Conservation (phyloP, 2,113 vertebrate genomes). For the Chlamydotis undulata region DNA sequence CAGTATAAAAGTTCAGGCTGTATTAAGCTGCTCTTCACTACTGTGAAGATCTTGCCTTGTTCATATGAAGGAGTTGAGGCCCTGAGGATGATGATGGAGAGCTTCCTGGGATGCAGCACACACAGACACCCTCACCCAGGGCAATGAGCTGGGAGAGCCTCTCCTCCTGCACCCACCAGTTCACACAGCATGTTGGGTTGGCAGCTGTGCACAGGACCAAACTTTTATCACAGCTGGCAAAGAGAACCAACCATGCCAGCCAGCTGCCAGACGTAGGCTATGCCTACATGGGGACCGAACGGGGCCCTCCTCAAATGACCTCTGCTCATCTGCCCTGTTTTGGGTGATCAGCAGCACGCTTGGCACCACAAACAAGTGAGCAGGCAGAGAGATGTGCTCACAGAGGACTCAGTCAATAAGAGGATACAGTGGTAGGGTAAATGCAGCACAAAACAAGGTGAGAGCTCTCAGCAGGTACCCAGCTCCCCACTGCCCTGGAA, state of each 20-base stretch:
- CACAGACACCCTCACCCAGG: background rate
- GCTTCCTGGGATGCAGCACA: background rate
- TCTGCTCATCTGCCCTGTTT: rapidly evolving
- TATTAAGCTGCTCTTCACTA: rapidly evolving
- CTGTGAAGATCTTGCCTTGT: background rate
- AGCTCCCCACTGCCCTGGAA: rapidly evolving
- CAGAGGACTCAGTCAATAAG: rapidly evolving
- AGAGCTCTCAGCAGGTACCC: background rate
- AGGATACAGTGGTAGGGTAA: background rate
- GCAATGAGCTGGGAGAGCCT: background rate
- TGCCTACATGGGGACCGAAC: rapidly evolving
- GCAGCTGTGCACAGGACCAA: background rate
- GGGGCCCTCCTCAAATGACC: rapidly evolving
- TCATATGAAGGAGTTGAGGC: rapidly evolving
- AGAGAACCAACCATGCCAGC: background rate
- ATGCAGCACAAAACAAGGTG: rapidly evolving
- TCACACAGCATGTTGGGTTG: too few species aligned
- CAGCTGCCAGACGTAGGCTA: rapidly evolving
- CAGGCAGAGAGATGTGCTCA: background rate
- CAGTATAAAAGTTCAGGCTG: background rate
- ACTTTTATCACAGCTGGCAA: background rate
- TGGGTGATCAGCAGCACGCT: rapidly evolving
- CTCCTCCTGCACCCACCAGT: background rate
- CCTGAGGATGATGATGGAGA: background rate
- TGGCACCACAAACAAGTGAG: rapidly evolving